Evolutionary conservation across 1,140 invertebrate species (phyloP), one percentile per base, ranked within the genome.

Genomic region (Bradysia coprophila): DNA sequence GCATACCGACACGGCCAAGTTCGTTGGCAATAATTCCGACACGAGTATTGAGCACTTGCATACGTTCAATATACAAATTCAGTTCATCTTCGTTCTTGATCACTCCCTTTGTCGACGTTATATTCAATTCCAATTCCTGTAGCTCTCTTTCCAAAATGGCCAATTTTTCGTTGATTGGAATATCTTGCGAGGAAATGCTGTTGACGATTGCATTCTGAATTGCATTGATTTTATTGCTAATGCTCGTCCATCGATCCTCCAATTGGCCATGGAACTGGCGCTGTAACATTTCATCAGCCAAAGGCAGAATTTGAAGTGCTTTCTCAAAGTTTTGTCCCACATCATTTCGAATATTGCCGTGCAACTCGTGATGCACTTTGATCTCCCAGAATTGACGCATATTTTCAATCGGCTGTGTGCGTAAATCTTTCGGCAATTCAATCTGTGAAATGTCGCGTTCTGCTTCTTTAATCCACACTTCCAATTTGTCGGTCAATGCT

Each of bases 381-480:
- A 90, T 57, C 63, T 88, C 84, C 83, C 84, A 88, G 57, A 86
- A 87, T 48, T 81, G 72, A 48, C 79, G 70, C 58, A 85, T 74
- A 47, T 83, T 74, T 41, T 73, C 71, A 24, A 73, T 73, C 15
- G 72, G 72, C 32, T 72, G 69, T 23, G 66, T 62, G 23, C 68
- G 61, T 19, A 67, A 63, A 31, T 67, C 59, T 23, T 64, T 52
- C 33, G 68, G 64, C 28, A 74, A 59, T 43, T 66, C 60, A 16
- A 72, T 63, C 19, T 62, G 52, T 19, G 54, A 53, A 19, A 80
- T 51, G 55, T 81, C 75, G 47, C 68, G 67, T 51, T 82, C 78
- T 1, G 78, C 77, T 21, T 66, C 63, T 24, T 70, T 72, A 52
- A 87, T 73, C 74, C 83, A 88, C 15, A 63, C 61, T 54, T 83